A percentile compares a stretch with the other conserved stretches of the same genome.
Evolutionary conservation across 2,797 vertebrate genomes (phyloP).

Genomic region (Tadarida brasiliensis): DNA sequence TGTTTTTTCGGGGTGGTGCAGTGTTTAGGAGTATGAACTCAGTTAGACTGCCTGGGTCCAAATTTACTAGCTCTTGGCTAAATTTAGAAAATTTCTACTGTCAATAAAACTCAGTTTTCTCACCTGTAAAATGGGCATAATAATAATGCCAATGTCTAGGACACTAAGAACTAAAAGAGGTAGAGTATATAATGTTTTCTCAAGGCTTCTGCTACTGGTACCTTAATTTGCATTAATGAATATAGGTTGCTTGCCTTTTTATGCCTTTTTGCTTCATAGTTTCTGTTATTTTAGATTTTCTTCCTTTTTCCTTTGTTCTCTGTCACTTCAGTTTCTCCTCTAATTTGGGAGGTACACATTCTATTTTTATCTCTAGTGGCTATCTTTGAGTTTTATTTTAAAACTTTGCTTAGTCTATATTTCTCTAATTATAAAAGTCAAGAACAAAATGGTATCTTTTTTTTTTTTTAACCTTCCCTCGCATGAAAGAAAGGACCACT

Average conservation of each 20-base stretch:
- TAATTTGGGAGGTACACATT: background rate
- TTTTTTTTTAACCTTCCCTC: background rate
- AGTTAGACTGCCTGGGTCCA: background rate
- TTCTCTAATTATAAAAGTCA: constrained; percentile 30
- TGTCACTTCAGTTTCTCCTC: constrained; percentile 11
- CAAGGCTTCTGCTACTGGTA: background rate
- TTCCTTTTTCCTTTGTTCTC: background rate
- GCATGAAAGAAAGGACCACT: background rate
- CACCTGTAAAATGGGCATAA: background rate
- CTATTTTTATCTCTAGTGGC: constrained; percentile 40
- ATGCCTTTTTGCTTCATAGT: background rate
- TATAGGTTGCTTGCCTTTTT: constrained; percentile 8
- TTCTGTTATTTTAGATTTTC: background rate
- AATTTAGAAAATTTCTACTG: background rate
- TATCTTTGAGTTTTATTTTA: constrained; percentile 53
- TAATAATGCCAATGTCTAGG: background rate
- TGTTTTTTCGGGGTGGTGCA: background rate
- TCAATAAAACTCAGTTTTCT: constrained; percentile 32
- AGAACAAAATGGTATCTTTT: background rate
- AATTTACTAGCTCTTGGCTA: background rate
- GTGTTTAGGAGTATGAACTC: background rate
- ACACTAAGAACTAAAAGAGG: background rate
- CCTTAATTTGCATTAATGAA: constrained; percentile 24
- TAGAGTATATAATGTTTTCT: background rate
- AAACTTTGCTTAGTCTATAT: background rate